Conservation (phyloP, 2,113 vertebrate species). For the Nettapus auritus region DNA sequence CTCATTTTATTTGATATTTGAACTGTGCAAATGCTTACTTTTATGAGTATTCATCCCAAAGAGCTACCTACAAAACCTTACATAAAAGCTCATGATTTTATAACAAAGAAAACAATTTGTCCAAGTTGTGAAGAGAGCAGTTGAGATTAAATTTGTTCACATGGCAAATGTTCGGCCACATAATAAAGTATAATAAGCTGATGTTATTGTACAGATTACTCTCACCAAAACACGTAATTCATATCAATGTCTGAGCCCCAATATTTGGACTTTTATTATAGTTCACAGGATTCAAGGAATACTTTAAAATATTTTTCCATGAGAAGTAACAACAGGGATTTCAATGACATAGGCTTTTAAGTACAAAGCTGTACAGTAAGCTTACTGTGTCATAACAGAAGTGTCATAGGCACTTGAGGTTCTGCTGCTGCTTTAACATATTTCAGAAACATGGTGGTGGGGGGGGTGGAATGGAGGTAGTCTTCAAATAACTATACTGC, state of each 20-base stretch:
- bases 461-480: fast-evolving
- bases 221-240: neutral
- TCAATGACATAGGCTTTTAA: neutral
- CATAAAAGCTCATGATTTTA: neutral
- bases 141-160: neutral
- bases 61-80: neutral
- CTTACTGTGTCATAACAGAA: neutral
- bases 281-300: neutral
- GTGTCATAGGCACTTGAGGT: neutral
- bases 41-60: neutral
- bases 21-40: neutral
- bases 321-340: neutral
- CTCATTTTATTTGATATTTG: neutral
- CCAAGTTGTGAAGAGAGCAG: neutral
- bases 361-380: neutral
- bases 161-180: neutral
- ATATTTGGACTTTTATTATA: neutral
- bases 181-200: neutral
- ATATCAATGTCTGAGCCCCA: neutral
- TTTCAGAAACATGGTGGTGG: neutral
- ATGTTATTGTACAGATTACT: neutral
- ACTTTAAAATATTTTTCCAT: neutral
- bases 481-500: neutral
- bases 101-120: neutral
- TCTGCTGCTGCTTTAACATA: neutral